These are phyloP conservation scores for Eumacrocentrus americanus DNA, from an alignment of 2,888 invertebrate genomes.

Conservation along the genomic window DNA sequence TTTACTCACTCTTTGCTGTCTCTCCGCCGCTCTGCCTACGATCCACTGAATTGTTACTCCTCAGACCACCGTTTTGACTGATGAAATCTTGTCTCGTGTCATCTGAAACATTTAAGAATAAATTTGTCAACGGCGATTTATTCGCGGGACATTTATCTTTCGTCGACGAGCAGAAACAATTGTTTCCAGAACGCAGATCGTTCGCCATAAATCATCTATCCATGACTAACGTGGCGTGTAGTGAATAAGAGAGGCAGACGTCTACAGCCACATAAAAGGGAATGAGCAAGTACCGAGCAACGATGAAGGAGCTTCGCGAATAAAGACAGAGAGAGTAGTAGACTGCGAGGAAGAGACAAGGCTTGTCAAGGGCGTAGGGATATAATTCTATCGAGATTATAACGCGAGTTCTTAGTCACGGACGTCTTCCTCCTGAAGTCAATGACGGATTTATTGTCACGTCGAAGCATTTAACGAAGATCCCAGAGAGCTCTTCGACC, in stretches of 20 bases:
- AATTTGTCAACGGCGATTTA: not conserved
- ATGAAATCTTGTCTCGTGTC: constrained; percentile 48
- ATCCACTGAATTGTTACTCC: constrained; percentile 29
- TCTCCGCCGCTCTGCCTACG: constrained; percentile 31
- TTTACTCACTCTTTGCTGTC: constrained; percentile 39
- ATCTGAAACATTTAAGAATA: constrained; percentile 48
- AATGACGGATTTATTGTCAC: constrained; percentile 23
- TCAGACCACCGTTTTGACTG: constrained; percentile 54
- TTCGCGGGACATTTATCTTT: constrained; percentile 13
- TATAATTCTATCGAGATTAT: constrained; percentile 20
- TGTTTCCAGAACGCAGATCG: constrained; percentile 7
- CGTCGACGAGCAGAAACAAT: constrained; percentile 8
- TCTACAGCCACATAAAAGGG: constrained; percentile 5
- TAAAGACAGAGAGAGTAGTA: not conserved
- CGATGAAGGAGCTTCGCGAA: no score
- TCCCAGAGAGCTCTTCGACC: constrained; percentile 30
- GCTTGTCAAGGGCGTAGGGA: constrained; percentile 24
- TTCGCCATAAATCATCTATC: constrained; percentile 8
- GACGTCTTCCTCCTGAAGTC: constrained; percentile 20
- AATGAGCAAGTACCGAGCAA: not conserved
- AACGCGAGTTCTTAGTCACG: constrained; percentile 25
- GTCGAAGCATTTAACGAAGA: constrained; percentile 13
- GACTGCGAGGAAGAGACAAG: constrained; percentile 22
- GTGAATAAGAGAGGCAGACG: constrained; percentile 7
- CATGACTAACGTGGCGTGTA: constrained; percentile 7